phyloP scores from a whole-genome alignment of 2,888 invertebrate genomes.

The Pecten maximus region DNA sequence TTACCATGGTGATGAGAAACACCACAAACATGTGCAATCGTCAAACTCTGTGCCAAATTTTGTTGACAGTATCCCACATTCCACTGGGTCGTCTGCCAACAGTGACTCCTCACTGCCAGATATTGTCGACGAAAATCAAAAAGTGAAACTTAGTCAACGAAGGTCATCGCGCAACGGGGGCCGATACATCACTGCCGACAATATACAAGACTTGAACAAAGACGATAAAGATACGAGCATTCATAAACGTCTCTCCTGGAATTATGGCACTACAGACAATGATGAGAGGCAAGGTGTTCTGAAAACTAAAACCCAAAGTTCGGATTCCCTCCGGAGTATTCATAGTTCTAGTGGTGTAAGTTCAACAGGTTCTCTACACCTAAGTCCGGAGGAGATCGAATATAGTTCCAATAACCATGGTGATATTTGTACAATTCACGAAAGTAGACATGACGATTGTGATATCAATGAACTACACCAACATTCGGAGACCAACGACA shows the following conservation, averaged over 20 bases:
- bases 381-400: slow-evolving; percentile 75
- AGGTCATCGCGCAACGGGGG: slow-evolving; percentile 79
- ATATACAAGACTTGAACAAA: slow-evolving; percentile 85
- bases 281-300: slow-evolving; percentile 70
- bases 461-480: slow-evolving; percentile 61
- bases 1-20: slow-evolving; percentile 26
- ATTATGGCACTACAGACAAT: slow-evolving; percentile 83
- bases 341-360: slow-evolving; percentile 83
- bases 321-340: slow-evolving; percentile 82
- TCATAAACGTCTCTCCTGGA: slow-evolving; percentile 87
- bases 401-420: slow-evolving; percentile 51
- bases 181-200: slow-evolving; percentile 87
- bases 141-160: slow-evolving; percentile 78
- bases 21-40: slow-evolving; percentile 50
- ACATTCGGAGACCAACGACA: slow-evolving; percentile 74
- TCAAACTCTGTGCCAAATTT: slow-evolving; percentile 55
- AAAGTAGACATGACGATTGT: slow-evolving; percentile 55
- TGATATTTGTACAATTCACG: slow-evolving; percentile 56
- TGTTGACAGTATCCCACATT: slow-evolving; percentile 42
- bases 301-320: slow-evolving; percentile 78
- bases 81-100: slow-evolving; percentile 52
- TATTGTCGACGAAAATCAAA: slow-evolving; percentile 71
- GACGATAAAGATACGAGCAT: slow-evolving; percentile 83
- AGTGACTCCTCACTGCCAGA: slow-evolving; percentile 66
- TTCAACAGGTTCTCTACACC: slow-evolving; percentile 82